Base-by-base conservation (phyloP, 2,888 invertebrate genomes). In the Peribatodes rhomboidaria region DNA sequence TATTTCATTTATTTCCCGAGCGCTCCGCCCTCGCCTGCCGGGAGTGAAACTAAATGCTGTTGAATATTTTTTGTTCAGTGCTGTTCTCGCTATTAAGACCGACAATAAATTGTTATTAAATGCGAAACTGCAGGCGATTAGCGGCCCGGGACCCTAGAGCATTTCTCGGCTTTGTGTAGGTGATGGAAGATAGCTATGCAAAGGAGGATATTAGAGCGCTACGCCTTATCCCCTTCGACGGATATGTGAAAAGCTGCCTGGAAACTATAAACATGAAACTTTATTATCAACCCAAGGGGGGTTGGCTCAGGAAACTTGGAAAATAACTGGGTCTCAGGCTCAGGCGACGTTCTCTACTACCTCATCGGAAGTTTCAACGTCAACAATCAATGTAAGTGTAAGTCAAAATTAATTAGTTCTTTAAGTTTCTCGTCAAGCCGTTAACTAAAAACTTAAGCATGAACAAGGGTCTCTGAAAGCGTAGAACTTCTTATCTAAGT, bases 21-120 rank as follows among this genome's bases (percentile, higher is more conserved):
- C 61, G 54, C 71, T 71, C 70, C 55, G 58, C 67, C 57, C 59
- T 68, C 62, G 42, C 64, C 61, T 59, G 76, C 64, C 61, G 60
- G 76, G 77, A 80, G 75, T 80, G 78, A 79, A 79, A 80, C 75
- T 80, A 80, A 82, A 80, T 75, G 73, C 49, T 62, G 66, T 68
- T 69, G 68, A 71, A 73, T 75, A 73, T 75, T 76, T 75, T 75
- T 74, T 73, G 71, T 49, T 55, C 37, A 35, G 35, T 54, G 22
- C 44, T 41, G 22, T 58, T 58, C 42, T 22, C 47, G 47, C 58
- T 63, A 35, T 53, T 35, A 49, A 55, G 42, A 33, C 35, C n/a
- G 27, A 20, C 41, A 42, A 59, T 54, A 59, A 49, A 58, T 55
- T 55, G 39, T 37, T 55, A 59, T 52, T 59, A 46, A 55, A 54